phyloP scores from a whole-genome alignment of 1,140 invertebrate genomes.

The Sitophilus oryzae region DNA sequence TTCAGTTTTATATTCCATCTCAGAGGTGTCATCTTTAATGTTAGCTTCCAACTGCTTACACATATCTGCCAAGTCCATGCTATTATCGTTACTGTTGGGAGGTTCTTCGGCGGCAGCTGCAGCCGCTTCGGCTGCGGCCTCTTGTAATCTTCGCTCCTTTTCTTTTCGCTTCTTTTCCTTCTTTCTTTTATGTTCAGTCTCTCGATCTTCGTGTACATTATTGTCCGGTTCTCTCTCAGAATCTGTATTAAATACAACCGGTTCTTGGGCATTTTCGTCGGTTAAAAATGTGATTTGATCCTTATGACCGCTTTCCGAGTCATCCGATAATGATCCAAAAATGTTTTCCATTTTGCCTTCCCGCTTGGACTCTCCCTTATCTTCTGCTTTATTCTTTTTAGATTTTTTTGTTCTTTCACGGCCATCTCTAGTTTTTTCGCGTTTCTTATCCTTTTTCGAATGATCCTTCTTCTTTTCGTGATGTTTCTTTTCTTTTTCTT shows the following conservation, averaged over 20 bases:
- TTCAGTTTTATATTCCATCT: constrained; percentile 37
- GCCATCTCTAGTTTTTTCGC: constrained; percentile 62
- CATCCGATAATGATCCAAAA: constrained; percentile 78
- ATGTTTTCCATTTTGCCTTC: constrained; percentile 81
- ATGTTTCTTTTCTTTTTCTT: constrained; percentile 42
- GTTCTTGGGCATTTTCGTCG: constrained; percentile 26
- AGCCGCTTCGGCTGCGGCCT: constrained; percentile 34
- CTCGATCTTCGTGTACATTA: constrained; percentile 38
- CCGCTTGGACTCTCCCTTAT: constrained; percentile 46
- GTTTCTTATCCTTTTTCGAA: constrained; percentile 65
- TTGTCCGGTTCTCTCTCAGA: constrained; percentile 32
- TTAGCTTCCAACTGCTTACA: constrained; percentile 74
- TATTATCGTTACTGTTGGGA: constrained; percentile 64
- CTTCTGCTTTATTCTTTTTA: constrained; percentile 47
- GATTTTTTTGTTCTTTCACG: constrained; percentile 57
- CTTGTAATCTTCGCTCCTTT: constrained; percentile 42
- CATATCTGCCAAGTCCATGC: constrained; percentile 71
- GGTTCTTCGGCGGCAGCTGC: constrained; percentile 36
- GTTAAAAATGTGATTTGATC: constrained; percentile 25
- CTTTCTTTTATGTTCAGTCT: constrained; percentile 50
- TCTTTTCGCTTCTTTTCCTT: constrained; percentile 69
- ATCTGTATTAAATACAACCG: constrained; percentile 26
- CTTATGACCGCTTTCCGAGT: constrained; percentile 43
- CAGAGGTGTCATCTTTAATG: constrained; percentile 57
- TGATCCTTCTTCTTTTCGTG: constrained; percentile 58